These are phyloP conservation scores for Rhea pennata DNA, from an alignment of 2,113 vertebrate species.

Conservation along the genomic window DNA sequence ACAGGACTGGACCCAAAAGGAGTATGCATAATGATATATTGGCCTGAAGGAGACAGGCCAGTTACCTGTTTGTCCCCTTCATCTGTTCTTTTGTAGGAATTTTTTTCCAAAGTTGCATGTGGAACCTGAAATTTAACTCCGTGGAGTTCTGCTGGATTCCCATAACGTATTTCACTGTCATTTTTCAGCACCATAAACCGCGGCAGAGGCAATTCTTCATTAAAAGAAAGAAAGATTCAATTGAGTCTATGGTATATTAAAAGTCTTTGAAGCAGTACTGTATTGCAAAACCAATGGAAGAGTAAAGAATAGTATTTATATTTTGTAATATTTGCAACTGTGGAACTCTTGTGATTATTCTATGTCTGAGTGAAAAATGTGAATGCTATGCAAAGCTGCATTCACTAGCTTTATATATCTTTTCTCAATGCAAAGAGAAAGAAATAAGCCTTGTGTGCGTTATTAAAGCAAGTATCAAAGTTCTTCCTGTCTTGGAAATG, in stretches of 20 bases:
- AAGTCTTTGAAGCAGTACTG: background rate
- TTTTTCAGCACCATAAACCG: constrained; percentile 86
- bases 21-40: background rate
- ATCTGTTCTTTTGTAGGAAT: constrained; percentile 80
- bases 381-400: background rate
- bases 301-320: background rate
- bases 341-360: background rate
- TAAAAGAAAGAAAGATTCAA: constrained; percentile 64
- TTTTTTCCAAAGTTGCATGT: constrained; percentile 79
- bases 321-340: background rate
- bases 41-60: background rate
- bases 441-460: background rate
- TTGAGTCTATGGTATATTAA: constrained; percentile 36
- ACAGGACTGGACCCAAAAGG: background rate
- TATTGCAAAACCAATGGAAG: background rate
- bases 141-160: constrained; percentile 77
- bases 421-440: background rate
- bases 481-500: constrained; percentile 45
- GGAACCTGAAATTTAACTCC: constrained; percentile 76
- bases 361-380: constrained; percentile 2
- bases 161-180: constrained; percentile 81
- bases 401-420: background rate
- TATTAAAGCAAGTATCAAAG: background rate
- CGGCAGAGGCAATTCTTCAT: constrained; percentile 89
- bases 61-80: constrained; percentile 85